Percentiles rank a stretch among this genome's conserved stretches.
Evolutionary conservation across 2,113 vertebrate genomes (phyloP).

Genomic region (Peucedramus taeniatus): DNA sequence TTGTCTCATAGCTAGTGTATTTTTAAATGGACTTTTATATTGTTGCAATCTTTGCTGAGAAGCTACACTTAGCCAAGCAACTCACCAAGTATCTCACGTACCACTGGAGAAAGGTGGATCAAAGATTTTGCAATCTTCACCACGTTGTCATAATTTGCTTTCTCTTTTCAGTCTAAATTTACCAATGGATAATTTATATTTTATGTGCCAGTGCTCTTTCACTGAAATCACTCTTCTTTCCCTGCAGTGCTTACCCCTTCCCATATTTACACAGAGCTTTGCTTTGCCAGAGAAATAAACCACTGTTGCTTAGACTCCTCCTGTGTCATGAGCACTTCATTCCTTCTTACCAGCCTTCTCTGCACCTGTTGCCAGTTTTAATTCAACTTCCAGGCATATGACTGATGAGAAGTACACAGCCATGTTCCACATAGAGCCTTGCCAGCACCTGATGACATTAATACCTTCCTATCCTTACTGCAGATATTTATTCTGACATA

Average conservation of each 20-base stretch:
- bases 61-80: neutral
- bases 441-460: neutral
- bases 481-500: neutral
- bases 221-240: neutral
- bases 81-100: neutral
- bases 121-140: neutral
- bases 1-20: neutral
- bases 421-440: neutral
- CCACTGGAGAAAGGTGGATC: neutral
- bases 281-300: neutral
- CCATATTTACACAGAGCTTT: neutral
- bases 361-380: neutral
- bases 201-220: neutral
- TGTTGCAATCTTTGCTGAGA: neutral
- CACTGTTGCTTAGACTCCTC: neutral
- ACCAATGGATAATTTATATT: neutral
- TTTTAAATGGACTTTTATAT: neutral
- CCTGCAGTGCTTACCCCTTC: neutral
- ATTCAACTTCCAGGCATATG: neutral
- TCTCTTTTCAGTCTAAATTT: neutral
- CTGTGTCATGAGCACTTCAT: neutral
- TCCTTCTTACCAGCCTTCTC: neutral
- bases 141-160: neutral
- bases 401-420: neutral
- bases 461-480: neutral